Evolutionary conservation across 1,140 invertebrate genomes (phyloP).

Genomic region (Neodiprion pinetum): DNA sequence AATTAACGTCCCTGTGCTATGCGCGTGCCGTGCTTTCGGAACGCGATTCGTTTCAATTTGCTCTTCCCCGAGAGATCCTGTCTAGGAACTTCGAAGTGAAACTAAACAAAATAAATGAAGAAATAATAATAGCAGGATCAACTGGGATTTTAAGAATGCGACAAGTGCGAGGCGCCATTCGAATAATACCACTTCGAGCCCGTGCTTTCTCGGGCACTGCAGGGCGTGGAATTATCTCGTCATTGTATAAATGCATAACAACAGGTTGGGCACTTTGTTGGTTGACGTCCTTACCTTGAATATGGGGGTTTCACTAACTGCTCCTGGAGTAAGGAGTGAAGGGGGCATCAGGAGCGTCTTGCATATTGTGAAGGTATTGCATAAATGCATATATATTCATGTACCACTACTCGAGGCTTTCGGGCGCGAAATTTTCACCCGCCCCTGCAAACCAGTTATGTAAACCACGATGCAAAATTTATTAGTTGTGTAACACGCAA

Average conservation of each 20-base stretch:
- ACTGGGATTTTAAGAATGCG: no score
- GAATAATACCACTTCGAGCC: no score
- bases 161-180: no score
- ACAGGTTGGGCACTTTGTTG: conserved; percentile 44
- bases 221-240: conserved; percentile 48
- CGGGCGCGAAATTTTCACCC: conserved; percentile 4
- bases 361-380: conserved; percentile 48
- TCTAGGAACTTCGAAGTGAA: no score
- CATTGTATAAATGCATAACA: conserved; percentile 50
- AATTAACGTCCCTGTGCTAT: neutral
- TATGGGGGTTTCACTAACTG: conserved; percentile 44
- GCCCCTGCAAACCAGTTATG: conserved; percentile 20
- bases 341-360: conserved; percentile 36
- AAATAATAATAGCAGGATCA: no score
- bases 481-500: conserved; percentile 39
- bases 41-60: no score
- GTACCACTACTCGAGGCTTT: conserved; percentile 26
- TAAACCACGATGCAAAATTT: conserved; percentile 38
- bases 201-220: no score
- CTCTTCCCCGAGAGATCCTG: no score
- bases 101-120: no score
- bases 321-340: conserved; percentile 37
- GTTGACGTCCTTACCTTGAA: conserved; percentile 36
- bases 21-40: no score
- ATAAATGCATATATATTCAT: conserved; percentile 51